A percentile compares a stretch with the other conserved stretches of the same genome.
Evolutionary conservation across 2,888 invertebrate species (phyloP).

Genomic region (Teleiodes luculella): DNA sequence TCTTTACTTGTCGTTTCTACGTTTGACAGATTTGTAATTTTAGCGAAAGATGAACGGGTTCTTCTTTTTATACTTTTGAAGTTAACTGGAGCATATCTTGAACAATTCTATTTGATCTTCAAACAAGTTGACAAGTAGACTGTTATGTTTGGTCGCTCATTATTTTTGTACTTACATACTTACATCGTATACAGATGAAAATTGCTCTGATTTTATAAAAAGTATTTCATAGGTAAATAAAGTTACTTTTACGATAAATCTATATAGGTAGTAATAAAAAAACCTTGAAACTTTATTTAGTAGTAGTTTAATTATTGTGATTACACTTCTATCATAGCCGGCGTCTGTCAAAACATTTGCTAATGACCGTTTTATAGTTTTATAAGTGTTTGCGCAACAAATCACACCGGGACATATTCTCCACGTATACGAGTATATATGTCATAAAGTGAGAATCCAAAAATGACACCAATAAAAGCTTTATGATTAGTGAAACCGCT

Average conservation of each 20-base stretch:
- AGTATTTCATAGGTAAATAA: too few relatives aligned
- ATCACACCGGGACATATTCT: constrained; percentile 37
- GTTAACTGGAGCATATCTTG: constrained; percentile 52
- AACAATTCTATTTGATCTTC: constrained; percentile 24
- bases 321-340: not conserved
- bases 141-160: not conserved
- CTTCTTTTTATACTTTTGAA: constrained; percentile 38
- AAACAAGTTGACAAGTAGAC: not conserved
- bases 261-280: not conserved
- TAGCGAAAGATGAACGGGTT: constrained; percentile 41
- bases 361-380: constrained; percentile 19
- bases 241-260: constrained; percentile 24
- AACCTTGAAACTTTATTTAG: constrained; percentile 3
- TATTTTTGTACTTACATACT: not conserved
- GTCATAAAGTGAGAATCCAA: constrained; percentile 60
- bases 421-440: constrained; percentile 21
- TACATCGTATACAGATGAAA: too few relatives aligned
- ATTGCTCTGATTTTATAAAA: too few relatives aligned
- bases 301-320: constrained; percentile 11
- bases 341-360: constrained; percentile 14
- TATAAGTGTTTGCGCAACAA: constrained; percentile 45
- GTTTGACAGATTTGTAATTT: constrained; percentile 33
- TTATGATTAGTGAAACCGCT: constrained; percentile 76
- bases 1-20: too few relatives aligned
- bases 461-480: constrained; percentile 72